Conservation (phyloP, 2,888 invertebrate genomes). For the Luperina nickerlii region DNA sequence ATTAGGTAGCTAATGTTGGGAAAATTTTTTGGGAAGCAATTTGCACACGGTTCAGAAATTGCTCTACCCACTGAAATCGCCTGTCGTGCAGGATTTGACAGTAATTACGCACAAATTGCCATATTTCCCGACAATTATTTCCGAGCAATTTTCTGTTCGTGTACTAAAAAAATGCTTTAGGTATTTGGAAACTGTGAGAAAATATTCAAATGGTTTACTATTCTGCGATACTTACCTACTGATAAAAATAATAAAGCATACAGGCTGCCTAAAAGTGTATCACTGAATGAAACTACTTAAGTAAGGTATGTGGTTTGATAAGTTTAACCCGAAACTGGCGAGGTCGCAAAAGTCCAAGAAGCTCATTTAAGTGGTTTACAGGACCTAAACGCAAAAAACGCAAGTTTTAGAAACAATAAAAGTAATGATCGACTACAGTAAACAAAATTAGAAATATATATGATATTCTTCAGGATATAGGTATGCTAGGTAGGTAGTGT, state of each 20-base stretch:
- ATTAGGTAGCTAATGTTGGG: slow-evolving; percentile 12
- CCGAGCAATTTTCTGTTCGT: slow-evolving; percentile 32
- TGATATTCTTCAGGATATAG: too few species aligned
- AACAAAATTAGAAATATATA: too few species aligned
- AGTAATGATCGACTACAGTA: too few species aligned
- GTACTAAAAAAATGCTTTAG: not conserved
- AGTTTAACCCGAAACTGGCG: not conserved
- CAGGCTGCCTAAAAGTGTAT: not conserved
- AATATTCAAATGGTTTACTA: not conserved
- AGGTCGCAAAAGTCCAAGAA: not conserved
- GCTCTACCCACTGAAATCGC: slow-evolving; percentile 6
- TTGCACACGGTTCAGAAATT: slow-evolving; percentile 33
- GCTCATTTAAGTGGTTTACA: too few species aligned
- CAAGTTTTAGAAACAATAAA: too few species aligned
- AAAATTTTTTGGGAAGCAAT: slow-evolving; percentile 26
- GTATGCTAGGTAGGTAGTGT: too few species aligned
- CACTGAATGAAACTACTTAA: not conserved
- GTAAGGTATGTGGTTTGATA: not conserved
- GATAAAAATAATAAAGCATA: not conserved
- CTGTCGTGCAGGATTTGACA: slow-evolving; percentile 28
- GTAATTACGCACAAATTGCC: slow-evolving; percentile 53
- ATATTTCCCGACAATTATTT: slow-evolving; percentile 51
- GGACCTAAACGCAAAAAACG: too few species aligned
- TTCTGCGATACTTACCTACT: not conserved
- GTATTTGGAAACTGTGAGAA: slow-evolving; percentile 4